A percentile compares a stretch with the other conserved stretches of the same genome.
Conservation (phyloP, 1,140 invertebrate species). For the Thalassaphorura encarpata region DNA sequence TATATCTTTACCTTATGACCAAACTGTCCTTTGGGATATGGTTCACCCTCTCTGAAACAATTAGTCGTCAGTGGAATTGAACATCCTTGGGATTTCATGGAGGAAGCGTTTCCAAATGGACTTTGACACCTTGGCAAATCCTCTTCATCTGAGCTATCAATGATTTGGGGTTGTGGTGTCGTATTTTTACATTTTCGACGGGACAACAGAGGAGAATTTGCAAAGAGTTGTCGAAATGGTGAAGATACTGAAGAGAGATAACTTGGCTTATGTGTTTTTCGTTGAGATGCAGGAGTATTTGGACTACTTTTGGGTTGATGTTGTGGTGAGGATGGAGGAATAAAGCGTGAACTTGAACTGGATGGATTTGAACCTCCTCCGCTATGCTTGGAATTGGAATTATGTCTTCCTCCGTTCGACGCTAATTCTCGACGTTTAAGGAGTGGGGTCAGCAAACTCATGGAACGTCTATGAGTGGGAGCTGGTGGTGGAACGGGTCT, state of each 20-base stretch:
- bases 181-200: slow-evolving; percentile 17
- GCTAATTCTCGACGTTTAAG: slow-evolving; percentile 22
- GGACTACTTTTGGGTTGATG: slow-evolving; percentile 24
- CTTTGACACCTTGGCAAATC: too few relatives aligned
- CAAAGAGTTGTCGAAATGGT: slow-evolving; percentile 29
- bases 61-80: neutral
- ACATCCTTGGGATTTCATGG: too few relatives aligned
- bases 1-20: too few relatives aligned
- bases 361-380: slow-evolving; percentile 10
- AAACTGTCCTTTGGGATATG: slow-evolving; percentile 87
- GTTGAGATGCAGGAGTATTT: slow-evolving; percentile 14
- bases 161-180: slow-evolving; percentile 12
- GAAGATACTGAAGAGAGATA: slow-evolving; percentile 28
- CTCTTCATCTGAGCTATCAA: slow-evolving; percentile 30
- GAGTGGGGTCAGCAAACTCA: slow-evolving; percentile 24
- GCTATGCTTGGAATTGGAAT: neutral
- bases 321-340: slow-evolving; percentile 26
- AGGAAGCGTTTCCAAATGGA: too few relatives aligned
- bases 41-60: slow-evolving; percentile 74
- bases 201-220: slow-evolving; percentile 26
- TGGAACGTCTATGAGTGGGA: slow-evolving; percentile 24
- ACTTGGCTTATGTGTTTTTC: slow-evolving; percentile 17
- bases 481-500: slow-evolving; percentile 15
- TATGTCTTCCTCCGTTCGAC: neutral
- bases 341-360: slow-evolving; percentile 21